phyloP scores from a whole-genome alignment of 1,140 invertebrate genomes.

The Cepaea nemoralis region DNA sequence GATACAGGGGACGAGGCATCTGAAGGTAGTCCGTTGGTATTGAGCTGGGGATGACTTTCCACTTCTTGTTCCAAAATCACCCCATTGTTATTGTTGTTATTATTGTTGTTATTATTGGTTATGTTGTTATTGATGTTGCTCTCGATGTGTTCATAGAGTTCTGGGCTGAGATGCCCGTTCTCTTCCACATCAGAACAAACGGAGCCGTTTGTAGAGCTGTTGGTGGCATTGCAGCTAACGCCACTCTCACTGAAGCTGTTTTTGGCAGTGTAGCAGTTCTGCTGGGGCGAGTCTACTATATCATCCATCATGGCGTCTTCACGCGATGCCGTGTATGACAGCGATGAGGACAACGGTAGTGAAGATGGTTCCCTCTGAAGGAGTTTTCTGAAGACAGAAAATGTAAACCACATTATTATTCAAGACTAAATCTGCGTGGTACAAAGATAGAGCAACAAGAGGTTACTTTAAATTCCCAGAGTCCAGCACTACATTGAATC shows the following conservation, averaged over 20 bases:
- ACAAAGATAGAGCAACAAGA: no score
- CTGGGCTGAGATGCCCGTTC: not conserved
- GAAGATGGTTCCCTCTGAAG: slow-evolving; percentile 1
- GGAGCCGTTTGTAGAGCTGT: not conserved
- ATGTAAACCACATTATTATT: no score
- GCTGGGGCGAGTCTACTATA: not conserved
- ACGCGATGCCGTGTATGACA: no score
- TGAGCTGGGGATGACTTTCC: not conserved
- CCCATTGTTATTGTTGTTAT: slow-evolving; percentile 16
- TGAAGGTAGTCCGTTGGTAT: slow-evolving; percentile 25
- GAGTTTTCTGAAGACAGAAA: not conserved
- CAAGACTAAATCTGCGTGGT: no score
- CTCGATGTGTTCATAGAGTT: no score
- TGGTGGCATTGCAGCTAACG: not conserved
- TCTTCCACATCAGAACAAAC: slow-evolving; percentile 9
- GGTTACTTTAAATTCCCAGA: no score
- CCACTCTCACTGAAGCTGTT: slow-evolving; percentile 4
- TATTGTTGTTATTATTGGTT: slow-evolving; percentile 24
- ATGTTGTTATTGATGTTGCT: not conserved
- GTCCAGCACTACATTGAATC: no score
- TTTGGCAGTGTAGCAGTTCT: not conserved
- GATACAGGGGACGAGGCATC: slow-evolving; percentile 10
- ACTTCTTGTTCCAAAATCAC: not conserved
- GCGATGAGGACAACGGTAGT: not conserved
- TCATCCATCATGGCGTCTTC: slow-evolving; percentile 33